Evolutionary conservation across 2,113 vertebrate genomes (phyloP), one percentile per base, ranked within the genome.

Genomic region (Desmodus rotundus): DNA sequence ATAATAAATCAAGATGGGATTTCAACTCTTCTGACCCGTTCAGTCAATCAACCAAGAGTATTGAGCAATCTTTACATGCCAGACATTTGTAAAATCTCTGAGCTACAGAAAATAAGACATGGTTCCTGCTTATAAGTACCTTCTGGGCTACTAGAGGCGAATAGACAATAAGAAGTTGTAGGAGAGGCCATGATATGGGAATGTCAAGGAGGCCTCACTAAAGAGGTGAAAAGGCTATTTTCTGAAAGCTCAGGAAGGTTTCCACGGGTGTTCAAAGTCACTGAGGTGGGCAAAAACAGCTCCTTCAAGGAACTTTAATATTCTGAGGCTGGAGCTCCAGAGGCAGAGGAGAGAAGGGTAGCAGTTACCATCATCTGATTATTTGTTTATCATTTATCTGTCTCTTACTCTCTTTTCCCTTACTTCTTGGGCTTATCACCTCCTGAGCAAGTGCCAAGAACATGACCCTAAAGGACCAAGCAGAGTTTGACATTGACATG

Each of bases 1-100:
- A 65, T 90, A 84, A 92, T 80, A 85, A 96, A 87, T 95, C n/a
- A 63, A 90, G 78, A 26, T 43, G 61, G 76, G 43, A 74, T 52
- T 92, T 96, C 84, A 87, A 85, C 24, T 90, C 70, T 89, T 80
- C 52, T 88, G 45, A 72, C 52, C 68, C n/a, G 68, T 83, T 67
- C 50, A 68, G 33, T 93, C 90, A 76, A 92, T 89, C 87, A 94
- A 54, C 72, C 5, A 65, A 70, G 38, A 85, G 19, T 78, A 82
- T 10, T 82, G 91, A 87, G 47, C 54, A 88, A 83, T 43, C 22
- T 87, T 87, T 70, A 87, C 70, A 94, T 31, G 86, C 58, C 85
- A 93, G 50, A 73, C 43, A 87, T 52, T 54, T 38, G n/a, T 65
- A 65, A 95, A 67, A 61, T 70, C 47, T 93, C 85, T 43, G 92